These are phyloP conservation scores for Pavo muticus DNA, from an alignment of 2,113 vertebrate species.

Conservation along the genomic window DNA sequence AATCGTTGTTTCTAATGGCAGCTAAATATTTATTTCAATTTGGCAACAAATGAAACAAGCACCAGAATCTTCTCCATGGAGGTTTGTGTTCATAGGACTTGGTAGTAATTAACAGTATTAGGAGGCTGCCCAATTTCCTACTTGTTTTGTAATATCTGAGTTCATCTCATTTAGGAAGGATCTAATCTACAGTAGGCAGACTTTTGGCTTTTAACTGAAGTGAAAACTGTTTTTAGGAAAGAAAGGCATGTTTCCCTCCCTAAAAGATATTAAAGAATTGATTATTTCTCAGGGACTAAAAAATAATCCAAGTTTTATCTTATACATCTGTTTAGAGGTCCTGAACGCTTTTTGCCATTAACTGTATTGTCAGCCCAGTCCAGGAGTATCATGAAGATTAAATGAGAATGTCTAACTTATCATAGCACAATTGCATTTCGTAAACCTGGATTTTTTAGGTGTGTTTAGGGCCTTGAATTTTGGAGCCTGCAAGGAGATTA, in stretches of 20 bases:
- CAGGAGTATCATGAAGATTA: constrained; percentile 4
- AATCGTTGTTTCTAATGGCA: not conserved
- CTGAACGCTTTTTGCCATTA: not conserved
- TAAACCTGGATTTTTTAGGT: constrained; percentile 62
- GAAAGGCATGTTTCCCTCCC: not conserved
- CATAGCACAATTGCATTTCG: not conserved
- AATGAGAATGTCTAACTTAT: not conserved
- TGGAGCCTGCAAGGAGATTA: constrained; percentile 59
- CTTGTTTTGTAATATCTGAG: not conserved
- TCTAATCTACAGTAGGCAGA: not conserved
- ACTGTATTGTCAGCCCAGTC: not conserved
- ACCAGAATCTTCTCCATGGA: not conserved
- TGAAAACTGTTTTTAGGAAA: not conserved
- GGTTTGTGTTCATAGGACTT: not conserved
- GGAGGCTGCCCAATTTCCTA: not conserved
- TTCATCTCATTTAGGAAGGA: not conserved
- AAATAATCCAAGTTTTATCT: not conserved
- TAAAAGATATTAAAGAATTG: not conserved
- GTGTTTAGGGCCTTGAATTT: constrained; percentile 66
- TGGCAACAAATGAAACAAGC: not conserved
- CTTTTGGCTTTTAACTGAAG: not conserved
- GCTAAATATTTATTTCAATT: not conserved
- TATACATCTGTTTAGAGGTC: constrained; percentile 21
- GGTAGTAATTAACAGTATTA: not conserved
- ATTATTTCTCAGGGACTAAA: not conserved